phyloP scores from a whole-genome alignment of 2,888 invertebrate species.

The Hylaea fasciaria region DNA sequence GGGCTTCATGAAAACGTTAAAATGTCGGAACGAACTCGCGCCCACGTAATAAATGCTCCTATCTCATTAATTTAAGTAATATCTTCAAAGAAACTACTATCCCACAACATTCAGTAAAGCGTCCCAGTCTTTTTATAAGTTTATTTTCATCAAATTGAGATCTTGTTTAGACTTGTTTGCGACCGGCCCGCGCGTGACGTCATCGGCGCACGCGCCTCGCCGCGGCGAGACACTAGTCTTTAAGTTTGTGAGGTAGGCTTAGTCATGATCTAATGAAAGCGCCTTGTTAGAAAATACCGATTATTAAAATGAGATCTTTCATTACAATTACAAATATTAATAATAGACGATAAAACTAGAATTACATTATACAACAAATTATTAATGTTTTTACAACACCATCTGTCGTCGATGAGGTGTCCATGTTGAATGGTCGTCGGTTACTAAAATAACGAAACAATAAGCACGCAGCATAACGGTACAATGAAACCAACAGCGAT shows the following conservation, averaged over 20 bases:
- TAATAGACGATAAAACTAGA: slow-evolving; percentile 82
- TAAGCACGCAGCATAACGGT: slow-evolving; percentile 72
- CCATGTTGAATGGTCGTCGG: slow-evolving; percentile 62
- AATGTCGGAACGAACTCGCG: slow-evolving; percentile 59
- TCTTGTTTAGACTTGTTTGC: slow-evolving; percentile 83
- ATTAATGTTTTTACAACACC: slow-evolving; percentile 78
- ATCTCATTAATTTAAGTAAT: slow-evolving; percentile 83
- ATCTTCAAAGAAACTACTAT: slow-evolving; percentile 82
- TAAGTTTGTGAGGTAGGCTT: slow-evolving; percentile 84
- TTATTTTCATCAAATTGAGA: slow-evolving; percentile 85
- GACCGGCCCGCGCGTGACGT: slow-evolving; percentile 61
- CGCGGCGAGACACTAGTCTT: slow-evolving; percentile 63
- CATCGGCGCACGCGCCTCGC: slow-evolving; percentile 42
- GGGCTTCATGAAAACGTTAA: slow-evolving; percentile 55
- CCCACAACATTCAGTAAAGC: slow-evolving; percentile 85
- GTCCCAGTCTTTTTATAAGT: slow-evolving; percentile 85
- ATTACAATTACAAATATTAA: slow-evolving; percentile 84
- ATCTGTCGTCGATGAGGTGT: slow-evolving; percentile 63
- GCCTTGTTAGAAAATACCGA: slow-evolving; percentile 86
- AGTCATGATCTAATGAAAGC: slow-evolving; percentile 85
- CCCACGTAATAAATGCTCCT: slow-evolving; percentile 79
- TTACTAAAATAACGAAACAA: slow-evolving; percentile 60
- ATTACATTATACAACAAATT: slow-evolving; percentile 84
- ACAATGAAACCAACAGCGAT: slow-evolving; percentile 71
- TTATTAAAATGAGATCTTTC: slow-evolving; percentile 86